phyloP scores from a whole-genome alignment of 2,888 invertebrate genomes.

The Drosophila lutescens region DNA sequence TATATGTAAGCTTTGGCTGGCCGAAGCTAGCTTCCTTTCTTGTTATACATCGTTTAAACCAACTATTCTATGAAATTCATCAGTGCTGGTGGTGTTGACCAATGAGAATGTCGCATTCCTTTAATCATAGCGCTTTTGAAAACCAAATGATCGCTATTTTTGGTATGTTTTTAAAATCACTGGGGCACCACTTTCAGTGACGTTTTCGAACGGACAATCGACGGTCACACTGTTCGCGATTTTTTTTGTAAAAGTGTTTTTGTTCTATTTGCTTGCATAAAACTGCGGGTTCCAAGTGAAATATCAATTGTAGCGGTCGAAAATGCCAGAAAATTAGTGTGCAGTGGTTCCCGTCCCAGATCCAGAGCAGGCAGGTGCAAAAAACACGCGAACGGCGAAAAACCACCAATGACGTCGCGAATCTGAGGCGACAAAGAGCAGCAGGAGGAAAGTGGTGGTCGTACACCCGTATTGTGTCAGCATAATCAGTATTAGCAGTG shows the following conservation, averaged over 20 bases:
- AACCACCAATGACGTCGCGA: constrained; percentile 74
- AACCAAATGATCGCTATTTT: background rate
- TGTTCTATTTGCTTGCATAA: constrained; percentile 56
- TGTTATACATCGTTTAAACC: no score
- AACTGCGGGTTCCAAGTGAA: constrained; percentile 56
- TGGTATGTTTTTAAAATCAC: background rate
- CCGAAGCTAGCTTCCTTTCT: no score
- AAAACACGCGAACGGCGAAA: constrained; percentile 39
- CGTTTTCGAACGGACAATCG: background rate
- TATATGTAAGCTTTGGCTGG: no score
- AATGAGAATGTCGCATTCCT: no score
- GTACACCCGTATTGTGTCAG: constrained; percentile 53
- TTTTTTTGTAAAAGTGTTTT: constrained; percentile 55
- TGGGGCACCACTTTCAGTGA: background rate
- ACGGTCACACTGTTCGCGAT: constrained; percentile 1
- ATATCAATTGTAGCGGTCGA: constrained; percentile 45
- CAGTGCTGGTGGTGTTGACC: no score
- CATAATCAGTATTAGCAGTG: constrained; percentile 46
- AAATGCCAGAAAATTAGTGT: constrained; percentile 43
- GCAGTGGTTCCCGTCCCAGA: constrained; percentile 42
- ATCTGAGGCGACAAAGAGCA: constrained; percentile 55
- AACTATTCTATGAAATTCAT: no score
- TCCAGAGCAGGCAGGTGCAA: constrained; percentile 15
- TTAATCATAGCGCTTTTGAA: no score
- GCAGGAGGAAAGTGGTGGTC: constrained; percentile 50